phyloP scores from a whole-genome alignment of 2,113 vertebrate genomes.

The Theristicus caerulescens region DNA sequence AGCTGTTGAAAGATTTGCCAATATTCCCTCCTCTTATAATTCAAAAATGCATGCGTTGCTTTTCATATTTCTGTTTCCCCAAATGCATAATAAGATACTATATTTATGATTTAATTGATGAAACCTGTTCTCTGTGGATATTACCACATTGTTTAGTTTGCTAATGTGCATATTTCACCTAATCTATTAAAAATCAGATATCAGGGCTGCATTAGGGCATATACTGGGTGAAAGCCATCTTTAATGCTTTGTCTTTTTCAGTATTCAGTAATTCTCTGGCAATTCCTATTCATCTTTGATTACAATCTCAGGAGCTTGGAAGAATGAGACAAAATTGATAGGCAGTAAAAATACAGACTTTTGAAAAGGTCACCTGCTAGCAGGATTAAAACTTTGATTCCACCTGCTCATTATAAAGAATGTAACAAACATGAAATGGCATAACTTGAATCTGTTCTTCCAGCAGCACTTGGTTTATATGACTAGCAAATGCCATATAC shows the following conservation, averaged over 20 bases:
- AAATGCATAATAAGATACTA: constrained; percentile 36
- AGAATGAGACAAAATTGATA: constrained; percentile 66
- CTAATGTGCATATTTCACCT: constrained; percentile 55
- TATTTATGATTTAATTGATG: constrained; percentile 45
- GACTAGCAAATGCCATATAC: background rate
- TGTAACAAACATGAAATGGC: constrained; percentile 38
- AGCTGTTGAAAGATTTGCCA: constrained; percentile 58
- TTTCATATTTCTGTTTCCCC: constrained; percentile 41
- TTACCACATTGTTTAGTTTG: constrained; percentile 48
- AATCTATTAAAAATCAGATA: constrained; percentile 32
- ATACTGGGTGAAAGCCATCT: background rate
- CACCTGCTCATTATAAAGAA: constrained; percentile 58
- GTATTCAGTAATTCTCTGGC: constrained; percentile 60
- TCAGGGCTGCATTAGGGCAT: background rate
- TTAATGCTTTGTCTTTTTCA: constrained; percentile 38
- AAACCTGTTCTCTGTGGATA: constrained; percentile 34
- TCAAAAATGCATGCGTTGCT: constrained; percentile 47
- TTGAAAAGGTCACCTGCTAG: constrained; percentile 72
- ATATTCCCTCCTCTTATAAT: constrained; percentile 50
- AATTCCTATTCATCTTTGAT: constrained; percentile 64
- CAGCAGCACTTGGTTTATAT: background rate
- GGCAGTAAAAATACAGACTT: constrained; percentile 73
- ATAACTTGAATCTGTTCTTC: constrained; percentile 20
- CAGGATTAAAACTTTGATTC: constrained; percentile 57
- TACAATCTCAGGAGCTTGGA: constrained; percentile 59